These are phyloP conservation scores for Pseudochirops cupreus DNA, from an alignment of 2,797 vertebrate species.

Conservation along the genomic window DNA sequence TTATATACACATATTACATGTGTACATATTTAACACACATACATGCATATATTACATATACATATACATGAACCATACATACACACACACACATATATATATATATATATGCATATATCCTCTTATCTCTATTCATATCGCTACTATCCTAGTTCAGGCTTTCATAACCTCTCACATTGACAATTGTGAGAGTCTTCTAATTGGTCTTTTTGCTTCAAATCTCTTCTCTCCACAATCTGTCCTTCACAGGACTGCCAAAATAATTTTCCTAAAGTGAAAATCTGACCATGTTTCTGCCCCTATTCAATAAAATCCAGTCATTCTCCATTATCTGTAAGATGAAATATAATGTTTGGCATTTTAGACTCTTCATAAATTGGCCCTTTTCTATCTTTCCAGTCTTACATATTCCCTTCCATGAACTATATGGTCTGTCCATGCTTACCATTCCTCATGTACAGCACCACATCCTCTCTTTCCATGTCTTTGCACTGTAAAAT, in stretches of 20 bases:
- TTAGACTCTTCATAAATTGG: background rate
- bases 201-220: background rate
- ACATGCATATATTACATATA: background rate
- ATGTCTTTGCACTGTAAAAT: background rate
- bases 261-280: background rate
- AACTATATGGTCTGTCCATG: background rate
- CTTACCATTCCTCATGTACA: background rate
- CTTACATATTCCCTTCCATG: background rate
- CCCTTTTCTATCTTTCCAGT: background rate
- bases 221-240: background rate
- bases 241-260: background rate
- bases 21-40: background rate
- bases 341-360: background rate
- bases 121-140: background rate
- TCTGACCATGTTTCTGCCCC: no score
- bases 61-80: background rate
- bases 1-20: no score
- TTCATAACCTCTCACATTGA: background rate
- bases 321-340: background rate
- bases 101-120: background rate
- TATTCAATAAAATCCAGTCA: background rate
- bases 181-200: background rate
- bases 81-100: background rate
- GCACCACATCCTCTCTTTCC: no score
- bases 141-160: background rate